Conservation (phyloP, 2,113 vertebrate genomes). For the Ivindomyrus marchei region DNA sequence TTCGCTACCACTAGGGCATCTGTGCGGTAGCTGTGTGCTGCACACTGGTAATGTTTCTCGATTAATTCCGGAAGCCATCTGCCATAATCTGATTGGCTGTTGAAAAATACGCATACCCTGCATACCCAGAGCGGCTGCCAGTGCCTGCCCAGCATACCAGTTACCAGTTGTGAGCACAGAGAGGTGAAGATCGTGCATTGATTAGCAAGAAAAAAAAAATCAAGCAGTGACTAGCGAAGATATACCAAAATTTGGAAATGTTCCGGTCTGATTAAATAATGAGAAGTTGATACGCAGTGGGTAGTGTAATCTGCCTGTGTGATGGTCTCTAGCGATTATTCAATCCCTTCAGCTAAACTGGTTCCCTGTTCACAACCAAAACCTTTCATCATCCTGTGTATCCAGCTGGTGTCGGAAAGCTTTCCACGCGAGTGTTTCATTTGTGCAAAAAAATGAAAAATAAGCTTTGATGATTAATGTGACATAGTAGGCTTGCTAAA, state of each 20-base stretch:
- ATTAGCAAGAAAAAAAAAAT: background rate
- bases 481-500: background rate
- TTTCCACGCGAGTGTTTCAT: background rate
- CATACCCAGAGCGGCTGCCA: background rate
- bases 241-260: background rate
- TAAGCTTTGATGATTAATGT: background rate
- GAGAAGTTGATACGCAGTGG: background rate
- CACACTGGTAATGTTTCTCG: background rate
- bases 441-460: background rate
- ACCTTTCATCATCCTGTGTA: background rate
- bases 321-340: background rate
- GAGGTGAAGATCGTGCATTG: background rate
- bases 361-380: background rate
- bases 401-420: background rate
- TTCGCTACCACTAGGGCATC: background rate
- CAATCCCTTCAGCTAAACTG: background rate
- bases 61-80: slow-evolving; percentile 3
- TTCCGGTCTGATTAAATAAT: background rate
- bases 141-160: background rate
- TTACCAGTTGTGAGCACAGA: background rate
- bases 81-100: background rate
- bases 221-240: background rate
- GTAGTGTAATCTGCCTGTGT: background rate
- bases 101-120: background rate
- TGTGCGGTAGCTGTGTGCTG: background rate